Conservation (phyloP, 2,113 vertebrate species). For the Cyrtonyx montezumae region DNA sequence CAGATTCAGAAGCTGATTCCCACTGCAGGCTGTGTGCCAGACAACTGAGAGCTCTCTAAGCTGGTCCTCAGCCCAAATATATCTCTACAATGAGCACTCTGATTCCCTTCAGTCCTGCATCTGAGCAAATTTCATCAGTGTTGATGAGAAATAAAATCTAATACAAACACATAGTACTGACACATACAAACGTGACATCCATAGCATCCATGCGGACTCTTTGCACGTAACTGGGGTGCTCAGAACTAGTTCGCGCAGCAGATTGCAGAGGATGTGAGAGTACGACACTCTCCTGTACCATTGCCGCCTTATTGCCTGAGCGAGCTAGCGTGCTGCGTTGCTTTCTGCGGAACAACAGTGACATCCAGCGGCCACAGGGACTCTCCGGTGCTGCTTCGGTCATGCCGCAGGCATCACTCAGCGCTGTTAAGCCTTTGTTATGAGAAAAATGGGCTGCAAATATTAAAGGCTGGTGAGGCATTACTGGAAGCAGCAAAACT, state of each 20-base stretch:
- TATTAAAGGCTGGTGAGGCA: not conserved
- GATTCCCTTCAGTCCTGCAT: not conserved
- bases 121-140: not conserved
- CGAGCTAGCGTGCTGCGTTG: accelerated
- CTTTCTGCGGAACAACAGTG: conserved; percentile 61
- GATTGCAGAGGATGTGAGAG: not conserved
- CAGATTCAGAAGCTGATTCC: not conserved
- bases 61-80: not conserved
- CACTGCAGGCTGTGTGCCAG: not conserved
- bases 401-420: accelerated
- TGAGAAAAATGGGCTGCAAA: accelerated
- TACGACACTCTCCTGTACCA: not conserved
- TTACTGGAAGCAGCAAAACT: not conserved
- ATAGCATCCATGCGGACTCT: not conserved
- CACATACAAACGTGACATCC: not conserved
- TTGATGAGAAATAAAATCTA: accelerated
- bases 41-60: not conserved
- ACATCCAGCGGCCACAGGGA: conserved; percentile 66
- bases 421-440: not conserved
- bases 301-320: accelerated
- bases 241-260: not conserved
- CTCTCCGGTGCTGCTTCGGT: accelerated
- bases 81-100: not conserved
- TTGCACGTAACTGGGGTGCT: not conserved
- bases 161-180: accelerated